Conservation (phyloP, 2,113 vertebrate genomes). For the Oenanthe melanoleuca region DNA sequence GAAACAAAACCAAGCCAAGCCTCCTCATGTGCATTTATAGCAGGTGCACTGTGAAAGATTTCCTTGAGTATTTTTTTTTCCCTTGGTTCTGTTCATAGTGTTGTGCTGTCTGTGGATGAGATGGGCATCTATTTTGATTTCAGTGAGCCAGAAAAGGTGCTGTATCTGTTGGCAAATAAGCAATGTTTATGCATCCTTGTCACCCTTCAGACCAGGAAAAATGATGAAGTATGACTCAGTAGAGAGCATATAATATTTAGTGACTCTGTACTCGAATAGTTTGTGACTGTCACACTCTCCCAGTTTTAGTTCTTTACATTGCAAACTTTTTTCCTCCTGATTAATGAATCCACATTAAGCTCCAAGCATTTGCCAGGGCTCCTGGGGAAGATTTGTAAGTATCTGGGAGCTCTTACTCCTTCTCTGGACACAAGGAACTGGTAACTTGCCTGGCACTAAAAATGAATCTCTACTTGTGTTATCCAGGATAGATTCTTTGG, state of each 20-base stretch:
- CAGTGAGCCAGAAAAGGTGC: not conserved
- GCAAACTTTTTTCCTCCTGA: not conserved
- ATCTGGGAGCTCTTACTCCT: not conserved
- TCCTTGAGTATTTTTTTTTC: not conserved
- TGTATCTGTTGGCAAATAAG: not conserved
- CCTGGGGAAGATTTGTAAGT: not conserved
- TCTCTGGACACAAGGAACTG: not conserved
- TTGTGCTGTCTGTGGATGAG: not conserved
- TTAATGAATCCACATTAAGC: not conserved
- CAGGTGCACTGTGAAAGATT: not conserved
- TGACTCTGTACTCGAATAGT: not conserved
- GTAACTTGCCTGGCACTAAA: not conserved
- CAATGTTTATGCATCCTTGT: not conserved
- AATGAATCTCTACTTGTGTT: not conserved
- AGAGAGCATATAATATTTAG: not conserved
- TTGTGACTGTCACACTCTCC: not conserved
- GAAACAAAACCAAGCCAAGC: not conserved
- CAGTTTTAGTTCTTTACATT: not conserved
- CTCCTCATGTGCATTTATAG: not conserved
- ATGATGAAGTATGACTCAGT: not conserved
- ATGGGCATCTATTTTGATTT: not conserved
- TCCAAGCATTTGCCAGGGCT: not conserved
- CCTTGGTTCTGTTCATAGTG: not conserved
- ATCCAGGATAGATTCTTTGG: not conserved
- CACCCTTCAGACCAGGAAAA: not conserved